Evolutionary conservation across 2,888 invertebrate species (phyloP), one percentile per base, ranked within the genome.

Genomic region (Cybosia mesomella): DNA sequence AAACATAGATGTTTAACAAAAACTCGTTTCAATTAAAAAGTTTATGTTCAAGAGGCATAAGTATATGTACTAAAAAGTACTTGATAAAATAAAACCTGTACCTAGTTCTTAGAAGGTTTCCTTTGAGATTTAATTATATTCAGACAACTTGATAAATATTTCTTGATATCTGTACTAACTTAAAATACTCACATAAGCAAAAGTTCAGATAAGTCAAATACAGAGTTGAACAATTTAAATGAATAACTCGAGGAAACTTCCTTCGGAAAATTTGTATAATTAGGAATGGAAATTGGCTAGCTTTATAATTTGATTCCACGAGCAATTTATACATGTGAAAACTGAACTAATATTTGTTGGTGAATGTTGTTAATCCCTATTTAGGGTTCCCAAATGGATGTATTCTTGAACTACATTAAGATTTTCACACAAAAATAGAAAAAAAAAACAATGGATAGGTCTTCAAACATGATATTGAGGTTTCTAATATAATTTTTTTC

Each of bases 61-160:
- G n/a, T n/a, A n/a, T n/a, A n/a, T n/a, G n/a, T n/a, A n/a, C n/a
- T n/a, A n/a, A n/a, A n/a, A n/a, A n/a, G n/a, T n/a, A 43, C 43
- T 13, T 43, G 43, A 18, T 18, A 43, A 24, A 15, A 15, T 18
- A 62, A 67, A 67, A 58, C 59, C 18, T 53, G 28, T 62, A 59
- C 58, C n/a, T n/a, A n/a, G n/a, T 62, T 67, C 58, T 11, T 7
- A 36, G 39, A 67, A 64, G 73, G 68, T 55, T 10, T 68, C 67
- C 39, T 69, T 73, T 66, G 58, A 67, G 60, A 55, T 49, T 62
- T 71, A 75, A 73, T 75, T 75, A 65, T 67, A 72, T 75, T 58
- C 73, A 65, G 68, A 68, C 62, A 69, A 64, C 39, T 72, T 74
- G 60, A 64, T 76, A 72, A 74, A 82, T 72, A 79, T 82, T 79